Evolutionary conservation across 1,140 invertebrate species (phyloP), one percentile per base, ranked within the genome.

Genomic region (Doryteuthis pealeii): DNA sequence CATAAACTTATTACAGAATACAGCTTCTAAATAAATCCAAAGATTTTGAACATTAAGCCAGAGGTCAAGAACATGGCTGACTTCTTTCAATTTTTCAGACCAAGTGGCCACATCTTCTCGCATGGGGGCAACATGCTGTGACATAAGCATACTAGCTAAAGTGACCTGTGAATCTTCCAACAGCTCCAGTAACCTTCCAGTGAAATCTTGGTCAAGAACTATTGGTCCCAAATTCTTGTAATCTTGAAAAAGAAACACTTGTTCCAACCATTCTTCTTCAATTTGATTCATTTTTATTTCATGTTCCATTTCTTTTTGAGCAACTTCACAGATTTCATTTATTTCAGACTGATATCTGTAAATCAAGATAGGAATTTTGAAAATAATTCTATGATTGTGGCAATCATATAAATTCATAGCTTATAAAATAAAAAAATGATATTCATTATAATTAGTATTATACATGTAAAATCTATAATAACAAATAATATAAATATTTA

Each of bases 231-330:
- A 82, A 40, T 83, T 82, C 74, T 88, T 88, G 83, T 87, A 88
- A 71, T 82, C 82, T 70, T 87, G 83, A 80, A 89, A 89, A 33
- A 81, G 83, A 14, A 89, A 77, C 26, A 88, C 86, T 80, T 89
- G 88, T 78, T 89, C 88, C n/a, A 86, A 88, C 88, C 88, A 89
- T 77, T 88, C 86, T 70, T 89, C 88, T 74, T 88, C 87, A 33
- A 86, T 89, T 62, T 83, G 77, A 62, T 85, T 78, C 83, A 88
- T 85, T 77, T 87, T 87, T 31, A 87, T 83, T 76, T 88, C 87
- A 26, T 88, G 79, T 73, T 89, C 87, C 35, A 87, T 74, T 78
- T 89, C 88, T 76, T 83, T 79, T 74, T 83, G 83, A 32, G 88
- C 87, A 70, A 82, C 81, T 31, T 78, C 78, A 71, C 87, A 88